phyloP scores from a whole-genome alignment of 2,113 vertebrate species.

The Malurus cyaneus region DNA sequence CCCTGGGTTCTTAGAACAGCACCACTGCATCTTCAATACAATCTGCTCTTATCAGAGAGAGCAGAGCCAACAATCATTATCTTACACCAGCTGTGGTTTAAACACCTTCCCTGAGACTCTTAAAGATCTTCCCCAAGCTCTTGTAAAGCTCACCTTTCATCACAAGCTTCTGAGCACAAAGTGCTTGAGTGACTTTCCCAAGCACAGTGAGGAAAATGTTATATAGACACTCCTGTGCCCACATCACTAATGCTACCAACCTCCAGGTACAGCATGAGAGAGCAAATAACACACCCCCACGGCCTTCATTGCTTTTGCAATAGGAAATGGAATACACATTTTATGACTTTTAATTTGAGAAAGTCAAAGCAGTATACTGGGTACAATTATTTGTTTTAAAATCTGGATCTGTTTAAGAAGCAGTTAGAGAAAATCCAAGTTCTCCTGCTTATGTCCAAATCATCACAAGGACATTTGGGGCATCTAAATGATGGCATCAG shows the following conservation, averaged over 20 bases:
- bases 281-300: background rate
- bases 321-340: background rate
- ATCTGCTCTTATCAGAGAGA: background rate
- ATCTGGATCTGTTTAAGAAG: background rate
- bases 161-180: background rate
- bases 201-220: background rate
- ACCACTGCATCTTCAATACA: background rate
- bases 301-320: background rate
- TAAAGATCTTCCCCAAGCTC: background rate
- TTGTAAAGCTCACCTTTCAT: background rate
- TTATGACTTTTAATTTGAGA: background rate
- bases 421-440: background rate
- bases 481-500: background rate
- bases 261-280: background rate
- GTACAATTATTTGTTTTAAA: background rate
- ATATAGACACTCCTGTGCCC: background rate
- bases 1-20: background rate
- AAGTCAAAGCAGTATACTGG: background rate
- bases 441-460: background rate
- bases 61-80: background rate
- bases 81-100: background rate
- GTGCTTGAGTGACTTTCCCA: background rate
- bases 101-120: background rate
- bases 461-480: background rate
- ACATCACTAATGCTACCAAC: background rate